Evolutionary conservation across 2,888 invertebrate genomes (phyloP).

Genomic region (Blastobasis lacticolella): DNA sequence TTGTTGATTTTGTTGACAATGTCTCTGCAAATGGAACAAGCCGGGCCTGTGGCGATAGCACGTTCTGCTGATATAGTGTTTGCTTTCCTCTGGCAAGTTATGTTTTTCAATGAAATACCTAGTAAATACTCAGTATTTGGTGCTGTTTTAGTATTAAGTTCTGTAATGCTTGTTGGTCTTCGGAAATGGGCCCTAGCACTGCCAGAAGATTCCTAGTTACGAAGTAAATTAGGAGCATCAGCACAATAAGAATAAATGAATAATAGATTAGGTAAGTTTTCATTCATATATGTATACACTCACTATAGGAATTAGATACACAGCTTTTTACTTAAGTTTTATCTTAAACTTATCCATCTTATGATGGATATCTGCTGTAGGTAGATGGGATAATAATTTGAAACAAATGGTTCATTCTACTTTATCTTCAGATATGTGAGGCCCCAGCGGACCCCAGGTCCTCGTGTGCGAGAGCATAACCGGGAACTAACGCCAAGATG

Average conservation of each 20-base stretch:
- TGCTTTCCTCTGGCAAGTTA: conserved; percentile 92
- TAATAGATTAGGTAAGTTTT: too few relatives aligned
- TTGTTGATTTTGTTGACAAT: conserved; percentile 90
- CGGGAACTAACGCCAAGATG: too few relatives aligned
- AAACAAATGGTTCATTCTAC: too few relatives aligned
- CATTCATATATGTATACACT: too few relatives aligned
- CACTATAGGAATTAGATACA: too few relatives aligned
- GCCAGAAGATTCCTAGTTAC: conserved; percentile 82
- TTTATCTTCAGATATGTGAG: too few relatives aligned
- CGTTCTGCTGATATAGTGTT: conserved; percentile 94
- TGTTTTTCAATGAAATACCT: conserved; percentile 91
- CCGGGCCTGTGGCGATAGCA: conserved; percentile 93
- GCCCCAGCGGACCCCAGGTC: too few relatives aligned
- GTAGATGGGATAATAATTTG: too few relatives aligned
- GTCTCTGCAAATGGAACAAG: conserved; percentile 91
- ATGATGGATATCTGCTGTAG: too few relatives aligned
- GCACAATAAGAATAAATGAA: conserved; percentile 65
- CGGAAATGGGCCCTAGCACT: conserved; percentile 90
- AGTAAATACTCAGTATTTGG: conserved; percentile 88
- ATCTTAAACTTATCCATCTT: too few relatives aligned
- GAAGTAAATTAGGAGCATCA: conserved; percentile 78
- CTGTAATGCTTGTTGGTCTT: conserved; percentile 87
- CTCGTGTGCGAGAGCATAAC: too few relatives aligned
- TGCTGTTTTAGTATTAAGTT: conserved; percentile 88
- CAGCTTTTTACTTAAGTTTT: not conserved